These are phyloP conservation scores for Eumerus sabulonum DNA, from an alignment of 2,888 invertebrate genomes.

Conservation along the genomic window DNA sequence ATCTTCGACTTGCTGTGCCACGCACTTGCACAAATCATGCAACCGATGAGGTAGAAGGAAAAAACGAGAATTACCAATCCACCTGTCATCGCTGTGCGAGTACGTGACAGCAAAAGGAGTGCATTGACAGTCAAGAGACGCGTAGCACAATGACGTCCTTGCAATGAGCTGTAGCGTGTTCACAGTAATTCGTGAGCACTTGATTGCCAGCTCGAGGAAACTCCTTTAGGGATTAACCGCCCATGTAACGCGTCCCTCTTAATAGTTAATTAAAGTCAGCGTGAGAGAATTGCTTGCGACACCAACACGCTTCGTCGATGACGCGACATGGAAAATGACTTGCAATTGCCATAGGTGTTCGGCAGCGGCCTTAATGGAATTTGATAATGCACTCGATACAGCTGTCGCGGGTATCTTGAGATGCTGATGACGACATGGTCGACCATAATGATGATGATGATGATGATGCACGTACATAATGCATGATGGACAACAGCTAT, in stretches of 20 bases:
- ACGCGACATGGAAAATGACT: too few relatives aligned
- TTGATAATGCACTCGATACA: conserved; percentile 57
- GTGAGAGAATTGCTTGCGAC: conserved; percentile 38
- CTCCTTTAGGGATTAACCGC: conserved; percentile 56
- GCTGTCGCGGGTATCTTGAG: conserved; percentile 51
- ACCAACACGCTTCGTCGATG: neutral
- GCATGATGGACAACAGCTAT: conserved; percentile 44
- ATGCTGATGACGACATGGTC: neutral
- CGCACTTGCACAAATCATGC: conserved; percentile 60
- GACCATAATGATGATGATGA: too few relatives aligned
- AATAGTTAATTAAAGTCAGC: conserved; percentile 66
- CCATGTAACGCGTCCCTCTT: conserved; percentile 31
- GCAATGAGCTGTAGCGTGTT: conserved; percentile 45
- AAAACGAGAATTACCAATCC: conserved; percentile 26
- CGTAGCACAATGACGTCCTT: conserved; percentile 32
- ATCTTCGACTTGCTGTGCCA: conserved; percentile 51
- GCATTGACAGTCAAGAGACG: conserved; percentile 14
- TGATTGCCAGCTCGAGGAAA: neutral
- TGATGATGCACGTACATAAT: too few relatives aligned
- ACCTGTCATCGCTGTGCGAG: conserved; percentile 34
- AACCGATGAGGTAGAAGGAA: neutral
- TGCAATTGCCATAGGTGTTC: conserved; percentile 45
- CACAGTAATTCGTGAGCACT: neutral
- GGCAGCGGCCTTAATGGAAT: conserved; percentile 61
- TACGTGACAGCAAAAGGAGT: conserved; percentile 51